A percentile compares a stretch with the other conserved stretches of the same genome.
Evolutionary conservation across 2,888 invertebrate species (phyloP).

Genomic region (Steinernema carpocapsae): DNA sequence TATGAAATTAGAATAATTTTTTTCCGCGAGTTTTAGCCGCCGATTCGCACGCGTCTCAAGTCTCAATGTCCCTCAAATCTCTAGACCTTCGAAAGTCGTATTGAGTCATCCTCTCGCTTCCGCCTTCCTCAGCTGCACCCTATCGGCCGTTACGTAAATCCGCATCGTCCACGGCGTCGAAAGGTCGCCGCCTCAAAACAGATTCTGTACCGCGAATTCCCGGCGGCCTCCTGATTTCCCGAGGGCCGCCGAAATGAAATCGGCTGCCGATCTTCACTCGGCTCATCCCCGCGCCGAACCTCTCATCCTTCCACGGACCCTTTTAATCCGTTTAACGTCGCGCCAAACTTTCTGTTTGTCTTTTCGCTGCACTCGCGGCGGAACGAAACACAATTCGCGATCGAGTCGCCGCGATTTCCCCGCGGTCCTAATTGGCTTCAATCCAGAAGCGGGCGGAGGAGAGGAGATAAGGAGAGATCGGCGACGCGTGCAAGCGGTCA

Average conservation of each 20-base stretch:
- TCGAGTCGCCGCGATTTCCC: background rate
- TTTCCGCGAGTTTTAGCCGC: background rate
- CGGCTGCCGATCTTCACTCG: constrained; percentile 15
- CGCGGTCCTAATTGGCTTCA: constrained; percentile 3
- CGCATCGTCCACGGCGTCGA: background rate
- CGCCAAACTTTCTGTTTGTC: constrained; percentile 11
- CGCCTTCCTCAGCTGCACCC: no score
- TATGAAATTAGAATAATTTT: constrained; percentile 28
- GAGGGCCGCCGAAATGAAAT: constrained; percentile 33
- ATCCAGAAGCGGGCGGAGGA: background rate
- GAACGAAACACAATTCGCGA: background rate
- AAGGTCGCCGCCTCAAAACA: constrained; percentile 12
- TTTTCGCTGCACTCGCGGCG: background rate
- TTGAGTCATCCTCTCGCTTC: background rate
- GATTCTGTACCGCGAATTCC: constrained; percentile 14
- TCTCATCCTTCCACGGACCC: constrained; percentile 18
- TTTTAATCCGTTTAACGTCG: constrained; percentile 30
- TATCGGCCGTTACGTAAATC: background rate
- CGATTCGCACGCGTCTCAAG: constrained; percentile 12
- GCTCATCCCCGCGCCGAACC: background rate
- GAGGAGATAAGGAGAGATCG: background rate
- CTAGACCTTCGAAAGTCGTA: background rate
- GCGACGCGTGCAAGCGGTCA: no score
- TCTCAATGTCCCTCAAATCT: background rate
- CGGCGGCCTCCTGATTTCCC: constrained; percentile 21